Conservation (phyloP, 2,888 invertebrate species). For the Tineola bisselliella region DNA sequence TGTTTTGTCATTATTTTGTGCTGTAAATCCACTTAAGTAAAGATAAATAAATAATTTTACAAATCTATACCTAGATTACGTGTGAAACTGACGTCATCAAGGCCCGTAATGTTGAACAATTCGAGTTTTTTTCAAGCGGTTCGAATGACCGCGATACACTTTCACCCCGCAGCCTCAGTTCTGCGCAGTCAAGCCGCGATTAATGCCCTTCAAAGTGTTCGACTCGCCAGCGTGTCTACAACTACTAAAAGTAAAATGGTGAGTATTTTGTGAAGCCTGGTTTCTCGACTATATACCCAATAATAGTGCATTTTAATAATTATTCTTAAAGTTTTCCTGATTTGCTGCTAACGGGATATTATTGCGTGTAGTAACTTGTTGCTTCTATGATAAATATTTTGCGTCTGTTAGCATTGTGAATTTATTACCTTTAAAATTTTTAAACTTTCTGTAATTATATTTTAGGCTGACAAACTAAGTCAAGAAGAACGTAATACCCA, state of each 20-base stretch:
- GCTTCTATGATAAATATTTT: too few relatives aligned
- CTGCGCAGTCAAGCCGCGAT: conserved; percentile 34
- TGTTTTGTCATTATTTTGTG: too few relatives aligned
- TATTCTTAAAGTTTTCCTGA: too few relatives aligned
- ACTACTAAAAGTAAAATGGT: conserved; percentile 57
- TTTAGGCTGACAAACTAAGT: conserved; percentile 75
- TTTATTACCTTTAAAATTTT: not conserved
- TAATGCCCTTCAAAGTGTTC: conserved; percentile 39
- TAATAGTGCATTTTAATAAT: too few relatives aligned
- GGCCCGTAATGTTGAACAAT: not conserved
- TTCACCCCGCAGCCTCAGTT: conserved; percentile 46
- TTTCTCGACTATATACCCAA: too few relatives aligned
- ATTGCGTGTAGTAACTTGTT: too few relatives aligned
- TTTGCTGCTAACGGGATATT: too few relatives aligned
- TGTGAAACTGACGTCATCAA: not conserved
- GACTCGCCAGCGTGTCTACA: conserved; percentile 35
- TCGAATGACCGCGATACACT: conserved; percentile 47
- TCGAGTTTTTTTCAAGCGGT: conserved; percentile 29
- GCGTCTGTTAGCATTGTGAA: not conserved
- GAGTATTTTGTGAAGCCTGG: conserved; percentile 17
- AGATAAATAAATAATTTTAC: not conserved
- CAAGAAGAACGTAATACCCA: conserved; percentile 72
- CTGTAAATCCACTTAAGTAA: too few relatives aligned
- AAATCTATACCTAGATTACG: not conserved
- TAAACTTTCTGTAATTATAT: not conserved